Evolutionary conservation across 2,797 vertebrate genomes (phyloP).

Genomic region (Apogon talboti): DNA sequence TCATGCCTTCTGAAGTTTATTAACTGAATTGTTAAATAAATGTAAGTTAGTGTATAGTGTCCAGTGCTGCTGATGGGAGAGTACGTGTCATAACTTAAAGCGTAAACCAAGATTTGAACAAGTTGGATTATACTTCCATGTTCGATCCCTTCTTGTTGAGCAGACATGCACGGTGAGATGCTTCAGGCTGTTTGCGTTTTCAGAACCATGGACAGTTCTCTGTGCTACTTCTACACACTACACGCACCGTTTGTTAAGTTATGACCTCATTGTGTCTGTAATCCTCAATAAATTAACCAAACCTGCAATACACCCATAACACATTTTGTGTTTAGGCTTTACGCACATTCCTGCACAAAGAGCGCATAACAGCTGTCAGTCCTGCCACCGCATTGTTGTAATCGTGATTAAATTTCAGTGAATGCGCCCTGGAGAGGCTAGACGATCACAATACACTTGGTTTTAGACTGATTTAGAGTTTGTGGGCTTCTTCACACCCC

Average conservation of each 20-base stretch:
- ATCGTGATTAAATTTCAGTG: not conserved
- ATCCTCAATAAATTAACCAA: not conserved
- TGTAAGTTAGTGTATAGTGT: too few species aligned
- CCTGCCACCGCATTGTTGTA: not conserved
- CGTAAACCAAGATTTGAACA: too few species aligned
- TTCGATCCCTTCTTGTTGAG: not conserved
- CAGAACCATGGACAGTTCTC: constrained; percentile 78
- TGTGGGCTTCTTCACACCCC: constrained; percentile 17
- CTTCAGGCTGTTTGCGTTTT: constrained; percentile 24
- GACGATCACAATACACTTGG: not conserved
- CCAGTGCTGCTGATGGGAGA: too few species aligned
- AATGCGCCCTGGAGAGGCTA: not conserved
- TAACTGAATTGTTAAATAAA: too few species aligned
- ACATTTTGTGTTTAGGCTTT: not conserved
- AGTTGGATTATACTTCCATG: not conserved
- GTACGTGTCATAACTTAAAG: too few species aligned
- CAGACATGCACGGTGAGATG: too few species aligned
- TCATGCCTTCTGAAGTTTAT: too few species aligned
- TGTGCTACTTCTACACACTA: not conserved
- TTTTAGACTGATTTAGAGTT: not conserved
- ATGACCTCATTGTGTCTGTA: not conserved
- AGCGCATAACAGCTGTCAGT: not conserved
- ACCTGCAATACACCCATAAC: not conserved
- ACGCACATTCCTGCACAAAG: not conserved
- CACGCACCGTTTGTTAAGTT: not conserved